Evolutionary conservation across 2,888 invertebrate species (phyloP).

Genomic region (Zaprionus lineosus): DNA sequence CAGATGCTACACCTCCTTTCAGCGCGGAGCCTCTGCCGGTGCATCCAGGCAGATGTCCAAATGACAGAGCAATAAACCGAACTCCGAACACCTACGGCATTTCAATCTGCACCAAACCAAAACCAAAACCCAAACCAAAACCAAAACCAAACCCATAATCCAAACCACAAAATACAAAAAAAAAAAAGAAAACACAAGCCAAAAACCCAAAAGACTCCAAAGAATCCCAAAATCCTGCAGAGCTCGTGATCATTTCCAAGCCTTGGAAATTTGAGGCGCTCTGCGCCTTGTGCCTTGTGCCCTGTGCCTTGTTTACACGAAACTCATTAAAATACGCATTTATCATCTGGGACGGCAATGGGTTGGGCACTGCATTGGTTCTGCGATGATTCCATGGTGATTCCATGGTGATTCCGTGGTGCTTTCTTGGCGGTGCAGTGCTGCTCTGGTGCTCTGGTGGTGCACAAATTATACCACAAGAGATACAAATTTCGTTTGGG

Average conservation of each 20-base stretch:
- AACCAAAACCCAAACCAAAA: conserved; percentile 5
- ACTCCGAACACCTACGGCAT: conserved; percentile 67
- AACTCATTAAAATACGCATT: conserved; percentile 81
- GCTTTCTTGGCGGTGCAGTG: conserved; percentile 7
- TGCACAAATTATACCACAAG: conserved; percentile 63
- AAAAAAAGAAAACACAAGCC: neutral
- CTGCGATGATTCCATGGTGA: too few relatives aligned
- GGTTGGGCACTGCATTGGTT: conserved; percentile 40
- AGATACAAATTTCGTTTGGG: conserved; percentile 38
- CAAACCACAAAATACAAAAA: too few relatives aligned
- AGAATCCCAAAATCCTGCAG: conserved; percentile 60
- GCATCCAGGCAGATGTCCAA: conserved; percentile 24
- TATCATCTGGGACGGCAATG: conserved; percentile 68
- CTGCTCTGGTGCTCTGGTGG: conserved; percentile 30
- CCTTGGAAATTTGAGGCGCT: conserved; percentile 42
- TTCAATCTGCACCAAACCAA: conserved; percentile 39
- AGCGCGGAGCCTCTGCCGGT: conserved; percentile 42
- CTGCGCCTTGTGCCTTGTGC: conserved; percentile 42
- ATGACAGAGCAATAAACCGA: conserved; percentile 64
- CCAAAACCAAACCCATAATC: conserved; percentile 2
- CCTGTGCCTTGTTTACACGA: conserved; percentile 73
- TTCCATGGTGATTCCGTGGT: too few relatives aligned
- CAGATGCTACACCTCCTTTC: conserved; percentile 70
- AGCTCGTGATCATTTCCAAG: too few relatives aligned
- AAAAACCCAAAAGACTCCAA: conserved; percentile 19